Percentiles rank a stretch among this genome's conserved stretches.
These are phyloP conservation scores for Actinopyga echinites DNA, from an alignment of 53 echinoderm and acorn worm genomes.

Conservation along the genomic window DNA sequence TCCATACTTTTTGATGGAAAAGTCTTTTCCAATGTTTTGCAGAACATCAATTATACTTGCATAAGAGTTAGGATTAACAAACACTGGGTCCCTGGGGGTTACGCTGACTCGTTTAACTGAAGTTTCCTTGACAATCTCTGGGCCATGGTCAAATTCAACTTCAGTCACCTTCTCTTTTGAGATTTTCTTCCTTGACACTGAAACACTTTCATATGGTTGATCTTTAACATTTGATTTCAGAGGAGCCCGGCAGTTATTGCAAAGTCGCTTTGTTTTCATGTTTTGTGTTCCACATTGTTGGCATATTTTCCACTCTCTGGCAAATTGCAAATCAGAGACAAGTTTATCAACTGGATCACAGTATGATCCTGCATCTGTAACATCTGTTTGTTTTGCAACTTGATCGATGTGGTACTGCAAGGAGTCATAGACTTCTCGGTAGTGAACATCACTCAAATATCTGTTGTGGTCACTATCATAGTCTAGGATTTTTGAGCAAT, in stretches of 20 bases:
- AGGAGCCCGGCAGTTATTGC: neutral
- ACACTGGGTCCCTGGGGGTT: conserved; percentile 56
- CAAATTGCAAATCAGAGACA: neutral
- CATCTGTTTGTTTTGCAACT: neutral
- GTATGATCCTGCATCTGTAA: neutral
- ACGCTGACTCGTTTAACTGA: neutral
- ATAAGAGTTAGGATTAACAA: conserved; percentile 65
- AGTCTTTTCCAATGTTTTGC: conserved; percentile 45
- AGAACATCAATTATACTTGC: conserved; percentile 49
- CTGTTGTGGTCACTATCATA: neutral
- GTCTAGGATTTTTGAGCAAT: neutral
- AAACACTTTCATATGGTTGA: too few relatives aligned
- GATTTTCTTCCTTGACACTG: too few relatives aligned
- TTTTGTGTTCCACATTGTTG: neutral
- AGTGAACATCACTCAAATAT: neutral
- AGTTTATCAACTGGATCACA: neutral
- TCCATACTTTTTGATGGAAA: conserved; percentile 44
- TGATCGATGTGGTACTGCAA: neutral
- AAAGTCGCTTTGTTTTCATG: neutral
- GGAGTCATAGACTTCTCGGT: neutral
- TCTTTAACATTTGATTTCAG: too few relatives aligned
- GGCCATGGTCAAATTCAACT: too few relatives aligned
- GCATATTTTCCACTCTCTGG: neutral
- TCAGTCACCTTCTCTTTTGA: too few relatives aligned
- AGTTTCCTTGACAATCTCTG: too few relatives aligned